Conservation (phyloP, 2,797 vertebrate genomes). For the Lerista edwardsae region DNA sequence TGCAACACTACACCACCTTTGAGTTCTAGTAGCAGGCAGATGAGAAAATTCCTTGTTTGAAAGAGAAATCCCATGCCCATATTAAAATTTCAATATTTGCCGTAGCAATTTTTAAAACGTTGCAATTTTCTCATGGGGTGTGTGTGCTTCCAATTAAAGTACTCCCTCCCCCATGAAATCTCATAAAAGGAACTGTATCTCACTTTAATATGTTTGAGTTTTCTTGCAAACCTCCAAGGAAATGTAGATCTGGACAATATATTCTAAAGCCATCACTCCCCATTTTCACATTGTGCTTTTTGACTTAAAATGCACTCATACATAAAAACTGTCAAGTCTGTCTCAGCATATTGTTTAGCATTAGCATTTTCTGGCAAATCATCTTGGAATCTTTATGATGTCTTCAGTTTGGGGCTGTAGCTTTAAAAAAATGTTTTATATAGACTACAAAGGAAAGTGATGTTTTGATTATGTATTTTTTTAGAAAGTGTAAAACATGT, state of each 20-base stretch:
- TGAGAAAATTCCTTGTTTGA: background rate
- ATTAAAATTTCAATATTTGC: background rate
- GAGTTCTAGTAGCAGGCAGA: background rate
- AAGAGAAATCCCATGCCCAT: background rate
- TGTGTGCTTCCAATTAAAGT: background rate
- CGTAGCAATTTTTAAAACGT: background rate
- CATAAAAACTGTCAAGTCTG: background rate
- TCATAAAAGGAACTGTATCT: background rate
- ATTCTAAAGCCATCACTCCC: background rate
- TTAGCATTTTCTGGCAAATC: conserved; percentile 2
- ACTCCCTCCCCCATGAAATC: background rate
- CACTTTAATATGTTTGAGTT: background rate
- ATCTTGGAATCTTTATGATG: background rate
- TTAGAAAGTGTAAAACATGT: conserved; percentile 8
- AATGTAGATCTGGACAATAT: background rate
- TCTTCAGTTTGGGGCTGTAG: conserved; percentile 1
- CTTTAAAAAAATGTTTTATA: conserved; percentile 17
- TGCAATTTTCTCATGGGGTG: background rate
- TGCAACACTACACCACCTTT: background rate
- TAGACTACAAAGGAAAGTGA: background rate
- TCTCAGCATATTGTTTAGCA: conserved; percentile 12
- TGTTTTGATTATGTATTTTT: conserved; percentile 17
- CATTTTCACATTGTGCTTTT: background rate
- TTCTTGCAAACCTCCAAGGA: background rate
- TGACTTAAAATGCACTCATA: background rate